phyloP scores from a whole-genome alignment of 2,888 invertebrate species.

The Athripsodes cinereus region DNA sequence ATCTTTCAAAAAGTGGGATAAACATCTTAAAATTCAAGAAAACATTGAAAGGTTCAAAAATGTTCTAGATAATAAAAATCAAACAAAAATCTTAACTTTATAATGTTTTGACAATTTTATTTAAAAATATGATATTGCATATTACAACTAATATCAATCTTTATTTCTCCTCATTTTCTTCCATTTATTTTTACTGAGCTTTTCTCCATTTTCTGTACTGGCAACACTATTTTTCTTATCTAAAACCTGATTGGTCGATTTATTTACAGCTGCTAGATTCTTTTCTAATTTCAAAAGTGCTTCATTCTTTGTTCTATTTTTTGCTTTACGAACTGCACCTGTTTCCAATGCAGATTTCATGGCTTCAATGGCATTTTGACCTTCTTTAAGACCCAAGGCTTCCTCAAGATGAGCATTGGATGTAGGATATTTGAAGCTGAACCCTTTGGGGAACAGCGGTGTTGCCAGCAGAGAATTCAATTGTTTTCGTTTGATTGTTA shows the following conservation, averaged over 20 bases:
- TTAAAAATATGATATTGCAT: no score
- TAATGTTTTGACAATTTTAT: no score
- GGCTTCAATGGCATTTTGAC: conserved; percentile 44
- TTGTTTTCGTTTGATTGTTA: conserved; percentile 48
- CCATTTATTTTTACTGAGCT: conserved; percentile 26
- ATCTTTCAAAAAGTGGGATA: no score
- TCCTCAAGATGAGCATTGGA: conserved; percentile 35
- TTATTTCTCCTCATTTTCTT: conserved; percentile 23
- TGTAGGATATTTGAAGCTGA: conserved; percentile 58
- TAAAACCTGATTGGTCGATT: neutral
- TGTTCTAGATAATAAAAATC: no score
- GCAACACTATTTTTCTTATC: neutral
- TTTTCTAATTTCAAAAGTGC: conserved; percentile 37
- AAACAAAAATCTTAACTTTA: no score
- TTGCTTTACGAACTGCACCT: conserved; percentile 42
- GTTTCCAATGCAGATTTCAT: conserved; percentile 45
- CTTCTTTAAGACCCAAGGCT: conserved; percentile 30
- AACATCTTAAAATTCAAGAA: no score
- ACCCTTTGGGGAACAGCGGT: conserved; percentile 62
- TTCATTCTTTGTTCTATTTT: conserved; percentile 43
- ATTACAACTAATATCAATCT: neutral
- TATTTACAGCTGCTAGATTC: conserved; percentile 27
- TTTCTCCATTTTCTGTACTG: conserved; percentile 8
- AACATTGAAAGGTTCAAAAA: no score
- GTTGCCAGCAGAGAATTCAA: conserved; percentile 48